A percentile compares a stretch with the other conserved stretches of the same genome.
phyloP scores from a whole-genome alignment of 2,888 invertebrate genomes.

The Syritta pipiens region DNA sequence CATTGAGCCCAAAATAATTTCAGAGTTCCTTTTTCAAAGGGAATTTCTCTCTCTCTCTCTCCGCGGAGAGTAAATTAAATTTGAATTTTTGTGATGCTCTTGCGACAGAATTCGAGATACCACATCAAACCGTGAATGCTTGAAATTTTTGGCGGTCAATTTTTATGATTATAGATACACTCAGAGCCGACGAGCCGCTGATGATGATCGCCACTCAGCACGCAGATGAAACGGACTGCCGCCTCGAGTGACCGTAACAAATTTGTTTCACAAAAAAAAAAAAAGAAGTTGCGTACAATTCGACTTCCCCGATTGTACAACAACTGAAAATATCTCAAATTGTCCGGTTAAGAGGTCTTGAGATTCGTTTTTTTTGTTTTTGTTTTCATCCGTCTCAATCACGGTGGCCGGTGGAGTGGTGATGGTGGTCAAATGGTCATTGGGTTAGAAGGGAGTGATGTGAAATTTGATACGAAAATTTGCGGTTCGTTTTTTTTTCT shows the following conservation, averaged over 20 bases:
- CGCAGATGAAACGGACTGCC: constrained; percentile 30
- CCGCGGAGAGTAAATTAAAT: neutral
- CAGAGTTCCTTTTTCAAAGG: neutral
- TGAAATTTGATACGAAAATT: constrained; percentile 48
- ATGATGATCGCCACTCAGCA: constrained; percentile 11
- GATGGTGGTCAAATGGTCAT: constrained; percentile 40
- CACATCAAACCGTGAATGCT: too few relatives aligned
- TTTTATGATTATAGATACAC: too few relatives aligned
- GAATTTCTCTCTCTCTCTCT: too few relatives aligned
- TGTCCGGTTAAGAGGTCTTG: constrained; percentile 34
- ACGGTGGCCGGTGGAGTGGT: constrained; percentile 23
- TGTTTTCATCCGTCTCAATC: constrained; percentile 20
- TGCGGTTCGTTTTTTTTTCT: too few relatives aligned
- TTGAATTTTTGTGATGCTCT: neutral
- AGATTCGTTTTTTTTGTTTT: neutral
- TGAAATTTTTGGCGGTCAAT: too few relatives aligned
- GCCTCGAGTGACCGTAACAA: constrained; percentile 45
- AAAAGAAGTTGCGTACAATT: too few relatives aligned
- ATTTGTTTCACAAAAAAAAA: too few relatives aligned
- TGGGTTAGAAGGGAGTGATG: constrained; percentile 44
- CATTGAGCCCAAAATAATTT: constrained; percentile 43
- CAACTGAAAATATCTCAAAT: constrained; percentile 11
- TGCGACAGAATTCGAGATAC: too few relatives aligned
- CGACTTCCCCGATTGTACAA: too few relatives aligned
- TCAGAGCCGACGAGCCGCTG: constrained; percentile 21